phyloP scores from a whole-genome alignment of 1,140 invertebrate species.

The Papilio machaon region DNA sequence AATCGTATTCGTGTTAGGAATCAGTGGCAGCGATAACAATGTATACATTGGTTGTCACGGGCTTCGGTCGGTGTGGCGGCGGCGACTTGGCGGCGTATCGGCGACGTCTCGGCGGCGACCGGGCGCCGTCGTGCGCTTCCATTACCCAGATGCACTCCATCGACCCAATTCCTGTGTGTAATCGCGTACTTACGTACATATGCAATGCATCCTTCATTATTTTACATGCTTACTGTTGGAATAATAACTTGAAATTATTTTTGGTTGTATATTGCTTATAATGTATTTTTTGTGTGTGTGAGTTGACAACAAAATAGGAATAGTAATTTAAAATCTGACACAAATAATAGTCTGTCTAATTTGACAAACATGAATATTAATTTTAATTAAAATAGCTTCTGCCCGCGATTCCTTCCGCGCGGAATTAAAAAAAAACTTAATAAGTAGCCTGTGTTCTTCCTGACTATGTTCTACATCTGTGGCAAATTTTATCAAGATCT shows the following conservation, averaged over 20 bases:
- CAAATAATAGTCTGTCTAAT: too few species aligned
- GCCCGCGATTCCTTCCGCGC: too few species aligned
- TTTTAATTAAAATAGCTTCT: too few species aligned
- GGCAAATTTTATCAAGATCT: too few species aligned
- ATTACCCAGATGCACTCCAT: constrained; percentile 49
- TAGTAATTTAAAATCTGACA: too few species aligned
- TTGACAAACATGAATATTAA: too few species aligned
- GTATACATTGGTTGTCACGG: background rate
- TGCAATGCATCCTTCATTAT: constrained; percentile 15
- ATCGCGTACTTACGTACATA: constrained; percentile 43
- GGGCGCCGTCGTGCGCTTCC: constrained; percentile 59
- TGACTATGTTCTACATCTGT: too few species aligned
- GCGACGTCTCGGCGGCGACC: constrained; percentile 61
- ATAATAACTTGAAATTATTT: background rate
- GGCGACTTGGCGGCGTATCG: too few species aligned
- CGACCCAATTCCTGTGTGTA: constrained; percentile 59
- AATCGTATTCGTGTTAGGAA: constrained; percentile 7
- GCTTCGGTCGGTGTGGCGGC: background rate
- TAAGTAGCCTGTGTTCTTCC: too few species aligned
- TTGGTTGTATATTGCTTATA: background rate
- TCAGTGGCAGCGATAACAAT: constrained; percentile 3
- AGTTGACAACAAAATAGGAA: too few species aligned
- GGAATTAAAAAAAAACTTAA: too few species aligned
- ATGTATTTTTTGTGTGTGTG: too few species aligned
- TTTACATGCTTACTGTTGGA: background rate